Evolutionary conservation across 2,888 invertebrate species (phyloP).

Genomic region (Drosophila anomelani): DNA sequence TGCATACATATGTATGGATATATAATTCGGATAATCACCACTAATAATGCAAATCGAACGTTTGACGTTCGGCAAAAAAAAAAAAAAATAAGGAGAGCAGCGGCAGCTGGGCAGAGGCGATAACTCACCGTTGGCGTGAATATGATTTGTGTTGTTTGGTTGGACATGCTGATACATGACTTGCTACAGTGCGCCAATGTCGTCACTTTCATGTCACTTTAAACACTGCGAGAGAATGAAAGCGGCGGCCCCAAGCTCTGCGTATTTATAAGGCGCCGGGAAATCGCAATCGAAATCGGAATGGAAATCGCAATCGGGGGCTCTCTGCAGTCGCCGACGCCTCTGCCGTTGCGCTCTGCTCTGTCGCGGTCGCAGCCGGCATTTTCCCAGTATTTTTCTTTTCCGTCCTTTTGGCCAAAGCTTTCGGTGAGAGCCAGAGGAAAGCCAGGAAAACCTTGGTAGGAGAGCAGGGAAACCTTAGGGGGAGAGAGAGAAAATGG

Average conservation of each 20-base stretch:
- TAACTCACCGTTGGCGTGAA: slow-evolving; percentile 84
- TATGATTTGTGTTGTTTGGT: slow-evolving; percentile 85
- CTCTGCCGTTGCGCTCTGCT: background rate
- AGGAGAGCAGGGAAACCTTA: background rate
- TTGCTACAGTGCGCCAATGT: slow-evolving; percentile 84
- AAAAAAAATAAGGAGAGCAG: slow-evolving; percentile 3
- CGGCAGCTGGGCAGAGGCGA: slow-evolving; percentile 4
- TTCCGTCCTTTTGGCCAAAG: slow-evolving; percentile 22
- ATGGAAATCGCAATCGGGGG: slow-evolving; percentile 24
- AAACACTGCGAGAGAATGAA: slow-evolving; percentile 85
- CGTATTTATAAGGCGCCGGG: slow-evolving; percentile 81
- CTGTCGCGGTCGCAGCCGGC: slow-evolving; percentile 12
- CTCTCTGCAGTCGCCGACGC: background rate
- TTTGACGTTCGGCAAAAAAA: background rate
- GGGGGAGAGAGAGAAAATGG: background rate
- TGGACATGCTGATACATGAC: slow-evolving; percentile 85
- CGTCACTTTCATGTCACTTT: slow-evolving; percentile 85
- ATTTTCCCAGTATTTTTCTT: slow-evolving; percentile 22
- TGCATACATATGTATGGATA: slow-evolving; percentile 1
- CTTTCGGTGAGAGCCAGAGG: slow-evolving; percentile 1
- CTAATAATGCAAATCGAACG: slow-evolving; percentile 36
- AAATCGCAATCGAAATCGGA: slow-evolving; percentile 24
- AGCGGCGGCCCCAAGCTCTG: slow-evolving; percentile 74
- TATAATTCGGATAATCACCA: slow-evolving; percentile 30
- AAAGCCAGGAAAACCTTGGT: background rate